Evolutionary conservation across 2,797 vertebrate genomes (phyloP).

Genomic region (Vultur gryphus): DNA sequence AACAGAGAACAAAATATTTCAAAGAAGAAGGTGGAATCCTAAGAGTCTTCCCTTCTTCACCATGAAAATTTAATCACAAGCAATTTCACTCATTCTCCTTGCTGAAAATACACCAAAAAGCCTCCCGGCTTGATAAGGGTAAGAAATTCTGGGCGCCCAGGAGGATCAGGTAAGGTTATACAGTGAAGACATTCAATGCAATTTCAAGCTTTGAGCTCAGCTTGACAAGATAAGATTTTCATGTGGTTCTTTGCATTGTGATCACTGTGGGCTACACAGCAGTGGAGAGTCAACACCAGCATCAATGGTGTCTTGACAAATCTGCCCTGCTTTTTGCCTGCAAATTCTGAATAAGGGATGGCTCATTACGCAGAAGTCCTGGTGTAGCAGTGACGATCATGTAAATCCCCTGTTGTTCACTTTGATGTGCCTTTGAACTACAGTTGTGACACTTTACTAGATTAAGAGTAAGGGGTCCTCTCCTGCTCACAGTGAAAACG

Average conservation of each 20-base stretch:
- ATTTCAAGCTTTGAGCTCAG: constrained; percentile 37
- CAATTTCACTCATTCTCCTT: constrained; percentile 36
- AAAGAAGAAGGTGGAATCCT: constrained; percentile 48
- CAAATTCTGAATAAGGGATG: not conserved
- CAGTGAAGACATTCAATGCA: not conserved
- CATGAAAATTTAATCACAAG: constrained; percentile 62
- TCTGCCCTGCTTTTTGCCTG: not conserved
- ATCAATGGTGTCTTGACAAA: not conserved
- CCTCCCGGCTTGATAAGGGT: not conserved
- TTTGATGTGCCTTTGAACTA: constrained; percentile 26
- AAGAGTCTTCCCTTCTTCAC: constrained; percentile 16
- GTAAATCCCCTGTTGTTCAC: constrained; percentile 4
- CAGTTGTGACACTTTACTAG: not conserved
- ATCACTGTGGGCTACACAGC: constrained; percentile 9
- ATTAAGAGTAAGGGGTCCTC: not conserved
- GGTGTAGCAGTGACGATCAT: not conserved
- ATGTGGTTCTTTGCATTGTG: not conserved
- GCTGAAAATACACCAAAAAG: constrained; percentile 29
- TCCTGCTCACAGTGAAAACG: not conserved
- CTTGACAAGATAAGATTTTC: not conserved
- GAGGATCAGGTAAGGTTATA: constrained; percentile 12
- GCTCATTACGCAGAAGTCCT: constrained; percentile 8
- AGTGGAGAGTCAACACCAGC: constrained; percentile 10
- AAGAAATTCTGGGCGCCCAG: not conserved
- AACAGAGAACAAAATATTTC: constrained; percentile 58